These are phyloP conservation scores for Cataglyphis altisquamis DNA, from an alignment of 2,888 invertebrate species.

Conservation along the genomic window DNA sequence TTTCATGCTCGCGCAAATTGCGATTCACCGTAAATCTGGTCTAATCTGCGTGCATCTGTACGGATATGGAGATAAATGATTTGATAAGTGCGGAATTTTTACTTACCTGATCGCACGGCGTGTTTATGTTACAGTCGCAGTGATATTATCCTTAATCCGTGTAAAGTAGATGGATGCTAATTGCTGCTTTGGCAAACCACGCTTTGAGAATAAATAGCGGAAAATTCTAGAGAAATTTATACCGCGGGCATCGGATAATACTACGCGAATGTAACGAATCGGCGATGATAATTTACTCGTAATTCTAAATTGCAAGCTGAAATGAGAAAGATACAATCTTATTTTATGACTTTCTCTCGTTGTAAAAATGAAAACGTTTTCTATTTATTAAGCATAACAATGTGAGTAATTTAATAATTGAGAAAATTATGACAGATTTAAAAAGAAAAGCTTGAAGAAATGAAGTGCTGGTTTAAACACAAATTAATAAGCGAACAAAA, in stretches of 20 bases:
- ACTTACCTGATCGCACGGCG: constrained; percentile 15
- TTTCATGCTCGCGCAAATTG: not conserved
- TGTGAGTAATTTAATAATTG: not conserved
- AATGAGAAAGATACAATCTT: not conserved
- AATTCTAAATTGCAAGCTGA: constrained; percentile 1
- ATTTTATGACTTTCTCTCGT: not conserved
- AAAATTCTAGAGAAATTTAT: not conserved
- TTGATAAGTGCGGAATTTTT: not conserved
- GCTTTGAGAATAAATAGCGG: not conserved
- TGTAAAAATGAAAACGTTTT: not conserved
- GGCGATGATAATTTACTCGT: constrained; percentile 2
- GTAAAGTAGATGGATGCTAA: not conserved
- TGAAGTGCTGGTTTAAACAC: not conserved
- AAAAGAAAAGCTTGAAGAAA: not conserved
- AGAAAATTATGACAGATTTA: not conserved
- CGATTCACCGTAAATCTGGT: not conserved
- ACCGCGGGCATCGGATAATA: not conserved
- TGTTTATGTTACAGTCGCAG: not conserved
- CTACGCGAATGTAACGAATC: not conserved
- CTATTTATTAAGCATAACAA: not conserved
- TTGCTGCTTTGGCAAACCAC: not conserved
- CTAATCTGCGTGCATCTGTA: not conserved
- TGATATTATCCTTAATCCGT: not conserved
- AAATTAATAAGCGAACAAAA: not conserved
- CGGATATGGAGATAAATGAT: not conserved